Evolutionary conservation across 1,140 invertebrate species (phyloP).

Genomic region (Sminthurides bifidus): DNA sequence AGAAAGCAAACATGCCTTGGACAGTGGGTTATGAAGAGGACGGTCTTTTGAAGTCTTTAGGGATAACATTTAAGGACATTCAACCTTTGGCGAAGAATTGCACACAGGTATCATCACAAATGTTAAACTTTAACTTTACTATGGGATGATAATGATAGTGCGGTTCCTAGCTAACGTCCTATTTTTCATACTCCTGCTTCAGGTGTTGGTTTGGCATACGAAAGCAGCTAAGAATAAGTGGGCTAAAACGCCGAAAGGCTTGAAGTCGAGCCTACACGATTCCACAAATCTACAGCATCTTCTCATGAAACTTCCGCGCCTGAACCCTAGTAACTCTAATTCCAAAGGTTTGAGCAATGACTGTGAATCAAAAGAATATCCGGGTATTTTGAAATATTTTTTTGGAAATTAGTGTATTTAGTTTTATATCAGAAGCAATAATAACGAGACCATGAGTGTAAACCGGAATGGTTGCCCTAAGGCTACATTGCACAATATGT

Average conservation of each 20-base stretch:
- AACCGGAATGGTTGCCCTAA: no score
- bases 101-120: conserved; percentile 34
- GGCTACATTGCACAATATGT: no score
- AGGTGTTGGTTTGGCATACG: conserved; percentile 31
- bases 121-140: background rate
- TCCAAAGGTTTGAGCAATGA: no score
- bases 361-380: no score
- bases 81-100: conserved; percentile 45
- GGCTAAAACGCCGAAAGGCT: conserved; percentile 25
- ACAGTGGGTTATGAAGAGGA: conserved; percentile 46
- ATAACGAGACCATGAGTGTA: no score
- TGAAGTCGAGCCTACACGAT: conserved; percentile 13
- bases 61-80: conserved; percentile 39
- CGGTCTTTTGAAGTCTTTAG: conserved; percentile 41
- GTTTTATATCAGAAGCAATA: no score
- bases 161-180: background rate
- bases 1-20: conserved; percentile 40
- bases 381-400: no score
- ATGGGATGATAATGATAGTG: background rate
- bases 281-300: conserved; percentile 26
- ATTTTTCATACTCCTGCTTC: conserved; percentile 4
- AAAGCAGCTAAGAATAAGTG: conserved; percentile 24
- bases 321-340: no score
- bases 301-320: conserved; percentile 23
- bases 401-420: conserved; percentile 1